Evolutionary conservation across 2,888 invertebrate species (phyloP).

Genomic region (Chalcosyrphus nemorum): DNA sequence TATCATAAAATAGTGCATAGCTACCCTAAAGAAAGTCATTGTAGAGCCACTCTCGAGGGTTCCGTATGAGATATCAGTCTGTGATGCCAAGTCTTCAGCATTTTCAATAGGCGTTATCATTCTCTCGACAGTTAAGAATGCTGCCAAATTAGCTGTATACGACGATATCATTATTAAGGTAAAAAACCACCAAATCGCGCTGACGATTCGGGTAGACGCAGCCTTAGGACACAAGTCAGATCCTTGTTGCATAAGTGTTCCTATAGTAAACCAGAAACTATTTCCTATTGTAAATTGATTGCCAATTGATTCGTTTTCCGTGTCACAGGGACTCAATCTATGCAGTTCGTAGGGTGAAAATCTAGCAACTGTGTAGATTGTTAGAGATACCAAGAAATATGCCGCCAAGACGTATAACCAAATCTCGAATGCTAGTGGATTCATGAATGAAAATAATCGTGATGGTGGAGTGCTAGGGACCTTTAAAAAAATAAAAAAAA

Average conservation of each 20-base stretch:
- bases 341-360: slow-evolving; percentile 92
- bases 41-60: slow-evolving; percentile 92
- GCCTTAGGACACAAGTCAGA: slow-evolving; percentile 89
- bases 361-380: slow-evolving; percentile 90
- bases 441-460: slow-evolving; percentile 92
- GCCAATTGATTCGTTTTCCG: slow-evolving; percentile 85
- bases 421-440: slow-evolving; percentile 92
- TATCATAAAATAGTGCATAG: neutral
- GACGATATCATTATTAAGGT: slow-evolving; percentile 95
- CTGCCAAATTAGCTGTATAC: slow-evolving; percentile 95
- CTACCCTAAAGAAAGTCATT: slow-evolving; percentile 92
- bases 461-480: slow-evolving; percentile 88
- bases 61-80: slow-evolving; percentile 92
- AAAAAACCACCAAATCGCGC: slow-evolving; percentile 96
- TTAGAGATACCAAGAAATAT: slow-evolving; percentile 89
- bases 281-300: slow-evolving; percentile 93
- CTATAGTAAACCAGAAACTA: slow-evolving; percentile 94
- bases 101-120: slow-evolving; percentile 94
- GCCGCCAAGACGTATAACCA: slow-evolving; percentile 93
- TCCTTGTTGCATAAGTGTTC: slow-evolving; percentile 94
- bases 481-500: slow-evolving; percentile 80
- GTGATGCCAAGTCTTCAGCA: slow-evolving; percentile 91
- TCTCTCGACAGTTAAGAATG: slow-evolving; percentile 94
- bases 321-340: slow-evolving; percentile 87
- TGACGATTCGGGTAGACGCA: slow-evolving; percentile 88